Evolutionary conservation across 2,888 invertebrate genomes (phyloP).

Genomic region (Caenorhabditis wallacei): DNA sequence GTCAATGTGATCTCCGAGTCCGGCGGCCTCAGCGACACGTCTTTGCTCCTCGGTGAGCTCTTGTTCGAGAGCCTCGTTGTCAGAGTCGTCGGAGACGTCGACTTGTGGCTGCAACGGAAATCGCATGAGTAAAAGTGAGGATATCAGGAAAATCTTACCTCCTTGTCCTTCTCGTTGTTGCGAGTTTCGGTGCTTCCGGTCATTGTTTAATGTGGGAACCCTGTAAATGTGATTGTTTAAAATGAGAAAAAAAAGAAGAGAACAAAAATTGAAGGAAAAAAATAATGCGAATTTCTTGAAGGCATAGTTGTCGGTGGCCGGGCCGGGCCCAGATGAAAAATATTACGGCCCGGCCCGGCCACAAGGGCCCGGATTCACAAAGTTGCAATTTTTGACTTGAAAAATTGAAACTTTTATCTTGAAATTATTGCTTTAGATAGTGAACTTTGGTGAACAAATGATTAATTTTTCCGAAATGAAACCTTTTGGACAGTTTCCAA

Average conservation of each 20-base stretch:
- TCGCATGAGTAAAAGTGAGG: not conserved
- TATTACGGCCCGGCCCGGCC: too few relatives aligned
- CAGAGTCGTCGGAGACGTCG: conserved; percentile 63
- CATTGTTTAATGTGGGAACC: conserved; percentile 53
- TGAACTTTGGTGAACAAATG: too few relatives aligned
- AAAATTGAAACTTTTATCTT: too few relatives aligned
- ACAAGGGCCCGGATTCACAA: too few relatives aligned
- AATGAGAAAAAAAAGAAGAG: not conserved
- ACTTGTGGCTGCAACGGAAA: conserved; percentile 62
- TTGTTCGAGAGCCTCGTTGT: conserved; percentile 78
- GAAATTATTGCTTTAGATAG: too few relatives aligned
- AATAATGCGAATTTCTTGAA: not conserved
- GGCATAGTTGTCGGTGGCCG: too few relatives aligned
- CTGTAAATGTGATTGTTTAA: conserved; percentile 9
- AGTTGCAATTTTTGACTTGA: too few relatives aligned
- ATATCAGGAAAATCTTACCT: conserved; percentile 39
- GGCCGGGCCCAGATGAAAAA: too few relatives aligned
- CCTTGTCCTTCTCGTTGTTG: conserved; percentile 66
- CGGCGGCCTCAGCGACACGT: conserved; percentile 81
- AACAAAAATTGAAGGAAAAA: not conserved
- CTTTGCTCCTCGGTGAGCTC: conserved; percentile 79
- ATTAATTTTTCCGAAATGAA: too few relatives aligned
- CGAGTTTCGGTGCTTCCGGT: conserved; percentile 66
- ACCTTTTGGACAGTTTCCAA: too few relatives aligned
- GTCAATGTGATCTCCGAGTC: conserved; percentile 80